Base-by-base conservation (phyloP, 2,113 vertebrate species). In the Lutjanus erythropterus region DNA sequence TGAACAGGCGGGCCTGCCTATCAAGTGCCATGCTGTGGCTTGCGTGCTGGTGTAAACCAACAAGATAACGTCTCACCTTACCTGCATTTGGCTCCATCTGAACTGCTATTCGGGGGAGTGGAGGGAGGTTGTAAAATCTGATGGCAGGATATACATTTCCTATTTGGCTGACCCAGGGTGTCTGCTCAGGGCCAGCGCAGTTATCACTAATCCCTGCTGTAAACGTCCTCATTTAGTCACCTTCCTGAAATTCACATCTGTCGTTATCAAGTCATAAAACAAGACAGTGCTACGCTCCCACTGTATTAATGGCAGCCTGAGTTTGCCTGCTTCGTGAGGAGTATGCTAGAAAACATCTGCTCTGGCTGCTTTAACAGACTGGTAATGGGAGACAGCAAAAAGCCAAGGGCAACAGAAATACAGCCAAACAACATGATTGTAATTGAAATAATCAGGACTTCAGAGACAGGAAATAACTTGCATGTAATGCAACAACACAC, bases 251-350 rank as follows among this genome's bases (percentile, higher is more conserved):
- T 75, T 71, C 85, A 77, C 78, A 87, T 89, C 80, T 81, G 70
- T 61, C 25, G 35, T 90, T 92, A 89, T 77, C 75, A 59, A 80
- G 82, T 83, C 91, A 73, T 90, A 87, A 90, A 94, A 86, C 74
- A 75, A 84, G 83, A 75, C 70, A 21, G 69, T 25, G 65, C 58
- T 47, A 11, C 21, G n/a, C 41, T 37, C 46, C 61, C 62, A n/a
- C 35, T 18, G 35, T 73, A 80, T 88, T 86, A 87, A 87, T 55
- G 85, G 78, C 66, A 82, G 61, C 44, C 66, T 23, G 68, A 11
- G 64, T 71, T 86, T 69, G 67, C 80, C 56, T 67, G 65, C 50
- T 58, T 84, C 18, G 39, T 85, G 78, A 71, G 62, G 42, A 68
- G 65, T 64, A 55, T 47, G 64, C 72, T 33, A 53, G 85, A 77